Conservation (phyloP, 2,113 vertebrate species). For the Seriola quinqueradiata region DNA sequence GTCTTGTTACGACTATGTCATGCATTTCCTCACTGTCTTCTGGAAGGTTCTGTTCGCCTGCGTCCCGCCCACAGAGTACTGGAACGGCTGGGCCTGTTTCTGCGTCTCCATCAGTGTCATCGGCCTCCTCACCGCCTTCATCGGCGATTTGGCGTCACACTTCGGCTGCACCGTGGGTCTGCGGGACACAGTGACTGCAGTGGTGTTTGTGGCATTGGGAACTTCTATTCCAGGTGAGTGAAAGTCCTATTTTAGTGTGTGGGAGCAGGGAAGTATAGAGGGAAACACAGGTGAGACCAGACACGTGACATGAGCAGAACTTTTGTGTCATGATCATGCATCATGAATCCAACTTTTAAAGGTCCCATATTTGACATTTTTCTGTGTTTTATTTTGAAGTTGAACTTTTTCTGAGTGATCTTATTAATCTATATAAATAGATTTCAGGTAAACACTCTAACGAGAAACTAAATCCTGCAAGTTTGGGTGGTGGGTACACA, state of each 20-base stretch:
- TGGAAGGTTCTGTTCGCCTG: conserved; percentile 96
- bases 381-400: too few species aligned
- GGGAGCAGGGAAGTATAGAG: neutral
- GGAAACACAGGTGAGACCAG: neutral
- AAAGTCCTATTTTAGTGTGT: neutral
- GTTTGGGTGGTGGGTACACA: too few species aligned
- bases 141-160: conserved; percentile 93
- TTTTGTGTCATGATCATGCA: neutral
- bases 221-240: conserved; percentile 92
- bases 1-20: conserved; percentile 93
- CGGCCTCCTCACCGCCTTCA: conserved; percentile 91
- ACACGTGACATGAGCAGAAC: neutral
- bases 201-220: conserved; percentile 93
- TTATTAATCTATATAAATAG: too few species aligned
- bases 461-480: too few species aligned
- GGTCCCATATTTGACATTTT: too few species aligned
- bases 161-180: conserved; percentile 94
- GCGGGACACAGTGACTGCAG: conserved; percentile 92
- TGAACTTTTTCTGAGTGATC: too few species aligned
- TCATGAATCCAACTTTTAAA: too few species aligned
- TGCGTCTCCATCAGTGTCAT: conserved; percentile 89
- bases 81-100: conserved; percentile 96
- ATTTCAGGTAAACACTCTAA: too few species aligned
- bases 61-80: conserved; percentile 93
- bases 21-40: conserved; percentile 96